A percentile compares a stretch with the other conserved stretches of the same genome.
These are phyloP conservation scores for Pomacea maculata DNA, from an alignment of 1,140 invertebrate genomes.

Conservation along the genomic window DNA sequence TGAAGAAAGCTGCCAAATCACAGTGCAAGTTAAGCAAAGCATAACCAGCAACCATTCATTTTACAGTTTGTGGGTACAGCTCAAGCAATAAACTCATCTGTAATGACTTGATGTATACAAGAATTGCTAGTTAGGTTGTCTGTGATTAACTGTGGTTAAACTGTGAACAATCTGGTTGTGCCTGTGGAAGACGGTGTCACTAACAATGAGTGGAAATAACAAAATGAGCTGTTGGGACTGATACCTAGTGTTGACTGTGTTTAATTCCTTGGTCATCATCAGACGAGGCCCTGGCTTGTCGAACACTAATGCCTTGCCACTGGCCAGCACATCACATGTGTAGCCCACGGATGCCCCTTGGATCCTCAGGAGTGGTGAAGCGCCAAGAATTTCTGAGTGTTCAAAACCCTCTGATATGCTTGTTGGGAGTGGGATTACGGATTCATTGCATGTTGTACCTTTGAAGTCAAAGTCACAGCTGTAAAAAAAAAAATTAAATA, in stretches of 20 bases:
- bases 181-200: too few species aligned
- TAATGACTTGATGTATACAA: too few species aligned
- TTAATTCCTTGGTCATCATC: conserved; percentile 64
- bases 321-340: conserved; percentile 64
- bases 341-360: conserved; percentile 58
- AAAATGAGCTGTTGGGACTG: background rate
- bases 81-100: too few species aligned
- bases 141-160: background rate
- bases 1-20: conserved; percentile 52
- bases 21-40: too few species aligned
- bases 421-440: conserved; percentile 53
- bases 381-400: conserved; percentile 30
- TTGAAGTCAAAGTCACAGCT: conserved; percentile 67
- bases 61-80: too few species aligned
- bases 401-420: conserved; percentile 62
- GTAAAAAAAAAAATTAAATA: conserved; percentile 14
- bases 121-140: too few species aligned
- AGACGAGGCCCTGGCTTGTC: conserved; percentile 56
- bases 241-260: conserved; percentile 61
- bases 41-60: too few species aligned
- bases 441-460: conserved; percentile 57
- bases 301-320: conserved; percentile 66
- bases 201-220: background rate
- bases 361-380: conserved; percentile 35
- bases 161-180: too few species aligned